Conservation (phyloP, 2,888 invertebrate species). For the Syritta pipiens region DNA sequence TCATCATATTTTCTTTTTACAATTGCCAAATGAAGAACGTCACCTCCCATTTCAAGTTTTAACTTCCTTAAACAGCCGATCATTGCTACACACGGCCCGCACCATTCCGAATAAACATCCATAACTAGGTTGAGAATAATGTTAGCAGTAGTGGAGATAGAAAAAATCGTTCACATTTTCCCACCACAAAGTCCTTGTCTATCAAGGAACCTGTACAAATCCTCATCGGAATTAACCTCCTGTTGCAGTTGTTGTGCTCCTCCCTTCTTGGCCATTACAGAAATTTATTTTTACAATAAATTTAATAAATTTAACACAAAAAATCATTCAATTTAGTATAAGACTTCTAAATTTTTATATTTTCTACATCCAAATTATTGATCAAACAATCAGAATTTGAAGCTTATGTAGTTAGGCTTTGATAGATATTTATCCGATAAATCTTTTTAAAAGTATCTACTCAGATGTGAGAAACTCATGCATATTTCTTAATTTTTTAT, state of each 20-base stretch:
- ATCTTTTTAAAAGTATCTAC: no score
- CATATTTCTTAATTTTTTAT: no score
- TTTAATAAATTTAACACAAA: neutral
- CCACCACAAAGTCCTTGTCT: slow-evolving; percentile 88
- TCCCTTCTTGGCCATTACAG: slow-evolving; percentile 86
- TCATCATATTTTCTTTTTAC: slow-evolving; percentile 73
- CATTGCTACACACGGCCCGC: slow-evolving; percentile 93
- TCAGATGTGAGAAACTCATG: no score
- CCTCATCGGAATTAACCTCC: slow-evolving; percentile 90
- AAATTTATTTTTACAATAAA: slow-evolving; percentile 21
- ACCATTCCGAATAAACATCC: slow-evolving; percentile 95
- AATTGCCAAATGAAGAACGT: slow-evolving; percentile 86
- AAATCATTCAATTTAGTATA: no score
- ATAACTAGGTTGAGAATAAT: slow-evolving; percentile 86
- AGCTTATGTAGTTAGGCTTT: neutral
- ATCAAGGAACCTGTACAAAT: slow-evolving; percentile 88
- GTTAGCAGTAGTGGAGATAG: neutral
- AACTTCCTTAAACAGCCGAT: slow-evolving; percentile 90
- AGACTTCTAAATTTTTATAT: no score
- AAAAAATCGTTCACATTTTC: neutral
- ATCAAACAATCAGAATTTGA: slow-evolving; percentile 27
- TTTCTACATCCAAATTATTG: neutral
- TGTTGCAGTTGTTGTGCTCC: slow-evolving; percentile 88
- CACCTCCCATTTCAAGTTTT: slow-evolving; percentile 93
- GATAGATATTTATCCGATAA: no score